A percentile compares a stretch with the other conserved stretches of the same genome.
Conservation (phyloP, 2,888 invertebrate genomes). For the Thysanoteuthis rhombus region DNA sequence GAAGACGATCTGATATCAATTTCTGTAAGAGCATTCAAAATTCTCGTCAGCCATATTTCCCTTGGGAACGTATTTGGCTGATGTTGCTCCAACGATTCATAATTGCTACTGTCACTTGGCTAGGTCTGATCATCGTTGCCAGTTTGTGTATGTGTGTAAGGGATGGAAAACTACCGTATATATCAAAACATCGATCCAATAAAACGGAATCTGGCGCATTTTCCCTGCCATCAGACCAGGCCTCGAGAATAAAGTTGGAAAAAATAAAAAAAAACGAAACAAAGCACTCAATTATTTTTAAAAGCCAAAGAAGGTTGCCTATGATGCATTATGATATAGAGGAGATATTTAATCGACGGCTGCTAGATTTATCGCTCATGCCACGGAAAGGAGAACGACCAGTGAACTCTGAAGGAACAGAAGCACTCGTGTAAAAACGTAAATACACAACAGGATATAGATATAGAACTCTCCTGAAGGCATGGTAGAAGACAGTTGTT, state of each 20-base stretch:
- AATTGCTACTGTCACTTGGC: conserved; percentile 12
- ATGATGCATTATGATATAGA: too few relatives aligned
- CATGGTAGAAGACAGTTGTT: too few relatives aligned
- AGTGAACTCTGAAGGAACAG: too few relatives aligned
- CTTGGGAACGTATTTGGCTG: neutral
- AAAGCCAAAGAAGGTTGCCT: too few relatives aligned
- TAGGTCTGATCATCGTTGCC: neutral
- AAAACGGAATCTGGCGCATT: neutral
- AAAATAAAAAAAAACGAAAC: too few relatives aligned
- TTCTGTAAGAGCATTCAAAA: neutral
- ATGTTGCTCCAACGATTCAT: neutral
- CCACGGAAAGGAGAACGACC: too few relatives aligned
- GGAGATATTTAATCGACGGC: too few relatives aligned
- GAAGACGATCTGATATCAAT: neutral
- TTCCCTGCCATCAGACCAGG: neutral
- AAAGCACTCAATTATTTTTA: too few relatives aligned
- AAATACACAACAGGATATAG: too few relatives aligned
- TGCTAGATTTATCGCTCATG: too few relatives aligned
- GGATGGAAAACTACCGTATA: neutral
- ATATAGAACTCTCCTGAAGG: too few relatives aligned
- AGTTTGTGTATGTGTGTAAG: neutral
- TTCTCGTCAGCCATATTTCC: neutral
- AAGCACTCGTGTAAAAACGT: too few relatives aligned
- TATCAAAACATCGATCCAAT: neutral
- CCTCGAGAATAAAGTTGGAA: neutral